Conservation (phyloP, 2,888 invertebrate species). For the Cryptosula pallasiana region DNA sequence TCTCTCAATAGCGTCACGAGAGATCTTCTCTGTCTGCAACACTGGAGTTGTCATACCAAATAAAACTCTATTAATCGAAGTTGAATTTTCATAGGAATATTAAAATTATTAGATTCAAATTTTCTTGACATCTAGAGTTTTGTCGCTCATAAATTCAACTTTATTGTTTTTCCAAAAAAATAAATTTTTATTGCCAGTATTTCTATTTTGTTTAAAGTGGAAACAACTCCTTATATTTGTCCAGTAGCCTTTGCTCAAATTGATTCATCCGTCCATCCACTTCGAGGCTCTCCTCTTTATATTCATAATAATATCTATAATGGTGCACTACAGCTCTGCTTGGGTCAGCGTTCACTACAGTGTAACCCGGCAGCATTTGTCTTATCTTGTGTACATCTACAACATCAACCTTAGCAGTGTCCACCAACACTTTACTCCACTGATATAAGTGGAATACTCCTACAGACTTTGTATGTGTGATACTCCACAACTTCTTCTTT, state of each 20-base stretch:
- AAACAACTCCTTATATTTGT: background rate
- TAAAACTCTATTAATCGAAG: too few species aligned
- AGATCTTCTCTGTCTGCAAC: too few species aligned
- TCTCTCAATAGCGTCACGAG: too few species aligned
- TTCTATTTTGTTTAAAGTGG: background rate
- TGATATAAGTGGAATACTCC: constrained; percentile 1
- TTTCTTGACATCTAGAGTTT: too few species aligned
- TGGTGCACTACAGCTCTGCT: background rate
- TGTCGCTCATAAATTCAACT: too few species aligned
- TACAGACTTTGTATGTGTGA: background rate
- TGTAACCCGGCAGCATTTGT: background rate
- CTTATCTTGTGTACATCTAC: constrained; percentile 19
- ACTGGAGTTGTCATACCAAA: too few species aligned
- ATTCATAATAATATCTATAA: background rate
- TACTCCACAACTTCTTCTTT: background rate
- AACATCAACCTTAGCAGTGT: constrained; percentile 4
- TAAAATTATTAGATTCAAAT: too few species aligned
- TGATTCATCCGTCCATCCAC: background rate
- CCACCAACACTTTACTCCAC: constrained; percentile 9
- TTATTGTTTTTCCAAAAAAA: too few species aligned
- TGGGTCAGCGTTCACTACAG: background rate
- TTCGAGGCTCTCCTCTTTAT: background rate
- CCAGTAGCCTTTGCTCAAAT: background rate
- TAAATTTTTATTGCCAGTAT: too few species aligned
- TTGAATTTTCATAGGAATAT: too few species aligned